Conservation (phyloP, 2,888 invertebrate genomes). For the Amblyjoppa fuscipennis region DNA sequence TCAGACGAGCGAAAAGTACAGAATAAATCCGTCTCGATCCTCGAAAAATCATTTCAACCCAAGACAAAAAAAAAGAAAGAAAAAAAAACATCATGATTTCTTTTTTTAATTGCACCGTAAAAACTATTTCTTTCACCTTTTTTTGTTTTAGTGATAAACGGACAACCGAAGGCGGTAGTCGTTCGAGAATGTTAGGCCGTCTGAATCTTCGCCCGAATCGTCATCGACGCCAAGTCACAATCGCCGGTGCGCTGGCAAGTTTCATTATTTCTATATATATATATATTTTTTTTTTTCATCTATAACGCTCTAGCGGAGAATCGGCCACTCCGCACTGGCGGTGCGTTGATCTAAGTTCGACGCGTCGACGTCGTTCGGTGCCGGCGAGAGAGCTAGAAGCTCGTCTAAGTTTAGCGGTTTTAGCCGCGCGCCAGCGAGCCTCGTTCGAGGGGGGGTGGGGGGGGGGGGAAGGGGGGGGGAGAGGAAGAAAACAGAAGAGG, state of each 20-base stretch:
- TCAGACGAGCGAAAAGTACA: too few relatives aligned
- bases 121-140: too few relatives aligned
- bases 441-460: constrained; percentile 12
- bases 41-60: too few relatives aligned
- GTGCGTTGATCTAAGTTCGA: constrained; percentile 75
- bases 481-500: constrained; percentile 10
- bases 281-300: not conserved
- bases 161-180: too few relatives aligned
- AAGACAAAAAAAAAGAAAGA: too few relatives aligned
- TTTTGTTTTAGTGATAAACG: too few relatives aligned
- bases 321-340: constrained; percentile 39
- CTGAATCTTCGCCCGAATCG: not conserved
- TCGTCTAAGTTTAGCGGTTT: constrained; percentile 65
- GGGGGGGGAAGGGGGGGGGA: constrained; percentile 10
- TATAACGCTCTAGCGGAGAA: constrained; percentile 10
- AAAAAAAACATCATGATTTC: too few relatives aligned
- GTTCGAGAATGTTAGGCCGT: too few relatives aligned
- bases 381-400: constrained; percentile 53
- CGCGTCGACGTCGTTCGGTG: constrained; percentile 59
- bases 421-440: constrained; percentile 54
- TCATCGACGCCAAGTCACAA: not conserved
- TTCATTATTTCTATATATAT: not conserved
- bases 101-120: too few relatives aligned
- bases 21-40: too few relatives aligned
- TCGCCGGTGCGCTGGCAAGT: not conserved